phyloP scores from a whole-genome alignment of 2,113 vertebrate genomes.

The Periophthalmus modestus region DNA sequence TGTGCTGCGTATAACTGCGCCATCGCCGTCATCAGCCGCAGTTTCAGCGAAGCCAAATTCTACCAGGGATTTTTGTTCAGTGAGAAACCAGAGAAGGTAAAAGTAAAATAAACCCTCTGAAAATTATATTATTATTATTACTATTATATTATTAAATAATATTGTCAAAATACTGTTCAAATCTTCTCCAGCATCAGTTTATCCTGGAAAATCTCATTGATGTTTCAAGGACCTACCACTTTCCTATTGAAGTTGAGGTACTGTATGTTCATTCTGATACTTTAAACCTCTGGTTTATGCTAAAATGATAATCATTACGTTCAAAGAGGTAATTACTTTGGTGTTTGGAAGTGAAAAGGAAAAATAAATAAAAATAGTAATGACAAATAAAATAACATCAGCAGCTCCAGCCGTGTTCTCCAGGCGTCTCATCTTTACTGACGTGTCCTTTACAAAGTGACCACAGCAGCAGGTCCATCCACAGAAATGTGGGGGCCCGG shows the following conservation, averaged over 20 bases:
- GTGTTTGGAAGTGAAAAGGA: too few relatives aligned
- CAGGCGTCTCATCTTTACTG: not conserved
- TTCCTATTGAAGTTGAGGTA: conserved; percentile 92
- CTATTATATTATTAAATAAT: too few relatives aligned
- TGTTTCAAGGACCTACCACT: conserved; percentile 80
- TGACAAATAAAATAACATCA: too few relatives aligned
- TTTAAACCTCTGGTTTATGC: too few relatives aligned
- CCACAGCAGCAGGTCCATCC: too few relatives aligned
- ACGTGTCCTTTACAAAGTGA: not conserved
- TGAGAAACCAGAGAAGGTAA: conserved; percentile 86
- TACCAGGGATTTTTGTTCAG: conserved; percentile 95
- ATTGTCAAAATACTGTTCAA: not conserved
- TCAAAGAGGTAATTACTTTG: too few relatives aligned
- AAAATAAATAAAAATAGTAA: too few relatives aligned
- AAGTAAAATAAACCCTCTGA: not conserved
- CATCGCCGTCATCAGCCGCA: conserved; percentile 86
- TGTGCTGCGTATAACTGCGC: conserved; percentile 94
- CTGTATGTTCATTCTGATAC: conserved; percentile 59
- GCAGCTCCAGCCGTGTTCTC: too few relatives aligned
- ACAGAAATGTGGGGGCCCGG: too few relatives aligned
- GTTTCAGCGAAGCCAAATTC: conserved; percentile 92
- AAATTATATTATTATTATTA: not conserved
- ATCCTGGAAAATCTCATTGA: conserved; percentile 96
- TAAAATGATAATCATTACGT: not conserved
- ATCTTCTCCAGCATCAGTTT: conserved; percentile 83